Percentiles rank a stretch among this genome's conserved stretches.
Conservation (phyloP, 2,888 invertebrate genomes). For the Nemurella pictetii region DNA sequence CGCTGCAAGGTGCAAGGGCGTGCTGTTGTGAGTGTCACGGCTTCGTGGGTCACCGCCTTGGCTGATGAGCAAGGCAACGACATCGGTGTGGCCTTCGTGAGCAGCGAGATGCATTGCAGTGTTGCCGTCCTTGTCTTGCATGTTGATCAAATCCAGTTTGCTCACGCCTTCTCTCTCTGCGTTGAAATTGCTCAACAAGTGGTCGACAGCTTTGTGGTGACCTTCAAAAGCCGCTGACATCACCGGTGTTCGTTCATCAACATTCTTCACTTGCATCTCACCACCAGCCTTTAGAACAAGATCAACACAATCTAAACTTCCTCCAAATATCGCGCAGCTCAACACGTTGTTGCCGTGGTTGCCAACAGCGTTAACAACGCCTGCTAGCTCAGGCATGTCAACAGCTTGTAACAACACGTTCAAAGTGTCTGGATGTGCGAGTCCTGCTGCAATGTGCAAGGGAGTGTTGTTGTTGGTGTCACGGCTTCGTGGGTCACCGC, state of each 20-base stretch:
- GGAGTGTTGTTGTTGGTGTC: neutral
- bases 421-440: neutral
- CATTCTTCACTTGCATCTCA: neutral
- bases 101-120: constrained; percentile 27
- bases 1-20: neutral
- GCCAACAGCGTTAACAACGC: neutral
- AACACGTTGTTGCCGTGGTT: neutral
- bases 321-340: neutral
- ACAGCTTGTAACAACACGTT: neutral
- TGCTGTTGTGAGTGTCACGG: neutral
- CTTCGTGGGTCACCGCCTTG: neutral
- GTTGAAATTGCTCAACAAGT: neutral
- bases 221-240: neutral
- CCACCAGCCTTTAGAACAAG: neutral
- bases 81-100: constrained; percentile 19
- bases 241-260: neutral
- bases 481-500: neutral
- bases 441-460: neutral
- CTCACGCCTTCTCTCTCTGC: constrained; percentile 1
- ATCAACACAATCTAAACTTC: neutral
- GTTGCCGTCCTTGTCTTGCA: constrained; percentile 9
- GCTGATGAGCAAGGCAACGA: constrained; percentile 3
- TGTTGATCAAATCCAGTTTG: neutral
- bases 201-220: neutral
- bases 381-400: neutral